Conservation (phyloP, 2,113 vertebrate genomes). For the Petrocephalus zakoni region DNA sequence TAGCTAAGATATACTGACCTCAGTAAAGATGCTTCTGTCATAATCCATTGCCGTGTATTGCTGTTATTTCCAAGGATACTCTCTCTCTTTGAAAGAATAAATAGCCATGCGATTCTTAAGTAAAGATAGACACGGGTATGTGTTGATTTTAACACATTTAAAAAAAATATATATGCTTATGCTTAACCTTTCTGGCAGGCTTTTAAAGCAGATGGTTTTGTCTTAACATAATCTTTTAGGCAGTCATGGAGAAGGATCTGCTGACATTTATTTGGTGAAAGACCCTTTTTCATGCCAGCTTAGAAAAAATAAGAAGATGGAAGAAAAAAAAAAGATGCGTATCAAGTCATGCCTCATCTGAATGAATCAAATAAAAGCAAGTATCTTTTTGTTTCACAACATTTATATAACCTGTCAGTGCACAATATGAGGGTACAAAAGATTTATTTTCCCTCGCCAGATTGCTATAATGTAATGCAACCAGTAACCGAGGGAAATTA, state of each 20-base stretch:
- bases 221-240: background rate
- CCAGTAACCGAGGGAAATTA: background rate
- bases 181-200: conserved; percentile 2
- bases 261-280: conserved; percentile 5
- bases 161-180: background rate
- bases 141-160: conserved; percentile 1
- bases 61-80: background rate
- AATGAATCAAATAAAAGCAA: conserved; percentile 12
- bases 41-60: background rate
- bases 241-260: background rate
- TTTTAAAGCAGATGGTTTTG: conserved; percentile 8
- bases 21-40: background rate
- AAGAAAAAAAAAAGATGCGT: background rate
- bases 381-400: background rate
- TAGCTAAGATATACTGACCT: background rate
- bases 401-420: conserved; percentile 8
- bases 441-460: background rate
- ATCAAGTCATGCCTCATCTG: background rate
- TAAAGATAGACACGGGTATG: background rate
- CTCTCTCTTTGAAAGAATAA: background rate
- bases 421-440: background rate
- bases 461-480: background rate
- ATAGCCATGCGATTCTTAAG: background rate
- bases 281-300: background rate
- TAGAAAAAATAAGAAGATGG: background rate